Conservation (phyloP, 1,140 invertebrate species). For the Acromyrmex heyeri region DNA sequence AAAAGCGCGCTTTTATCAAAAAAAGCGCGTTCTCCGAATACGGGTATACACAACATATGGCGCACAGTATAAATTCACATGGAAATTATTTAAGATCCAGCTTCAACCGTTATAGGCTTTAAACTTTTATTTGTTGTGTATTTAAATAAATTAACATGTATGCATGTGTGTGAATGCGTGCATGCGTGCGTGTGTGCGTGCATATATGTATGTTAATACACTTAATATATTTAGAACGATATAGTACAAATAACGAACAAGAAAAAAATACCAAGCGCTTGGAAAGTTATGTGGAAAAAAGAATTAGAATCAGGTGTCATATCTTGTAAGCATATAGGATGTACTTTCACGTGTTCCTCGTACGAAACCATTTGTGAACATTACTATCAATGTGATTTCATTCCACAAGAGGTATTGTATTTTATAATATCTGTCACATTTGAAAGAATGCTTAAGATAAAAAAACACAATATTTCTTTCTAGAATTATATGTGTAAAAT, state of each 20-base stretch:
- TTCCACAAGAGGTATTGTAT: conserved; percentile 72
- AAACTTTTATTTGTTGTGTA: no score
- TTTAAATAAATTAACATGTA: no score
- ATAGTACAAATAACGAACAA: conserved; percentile 74
- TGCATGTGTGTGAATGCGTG: no score
- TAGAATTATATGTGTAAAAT: conserved; percentile 81
- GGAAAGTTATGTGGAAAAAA: conserved; percentile 79
- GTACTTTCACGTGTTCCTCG: conserved; percentile 71
- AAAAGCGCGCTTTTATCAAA: no score
- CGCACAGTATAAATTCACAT: no score
- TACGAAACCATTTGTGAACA: conserved; percentile 80
- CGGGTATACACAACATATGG: no score
- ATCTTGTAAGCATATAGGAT: conserved; percentile 79
- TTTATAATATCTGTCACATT: not conserved
- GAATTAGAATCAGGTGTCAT: conserved; percentile 69
- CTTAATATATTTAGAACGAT: conserved; percentile 71
- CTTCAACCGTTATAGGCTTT: no score
- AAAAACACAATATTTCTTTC: conserved; percentile 25
- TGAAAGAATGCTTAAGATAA: not conserved
- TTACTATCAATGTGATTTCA: conserved; percentile 80
- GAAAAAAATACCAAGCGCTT: conserved; percentile 76
- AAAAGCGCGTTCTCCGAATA: no score
- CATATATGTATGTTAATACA: conserved; percentile 12
- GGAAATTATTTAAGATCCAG: no score
- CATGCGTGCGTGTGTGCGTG: no score